A percentile compares a stretch with the other conserved stretches of the same genome.
phyloP scores from a whole-genome alignment of 1,140 invertebrate species.

The Tetranychus cinnabarinus region DNA sequence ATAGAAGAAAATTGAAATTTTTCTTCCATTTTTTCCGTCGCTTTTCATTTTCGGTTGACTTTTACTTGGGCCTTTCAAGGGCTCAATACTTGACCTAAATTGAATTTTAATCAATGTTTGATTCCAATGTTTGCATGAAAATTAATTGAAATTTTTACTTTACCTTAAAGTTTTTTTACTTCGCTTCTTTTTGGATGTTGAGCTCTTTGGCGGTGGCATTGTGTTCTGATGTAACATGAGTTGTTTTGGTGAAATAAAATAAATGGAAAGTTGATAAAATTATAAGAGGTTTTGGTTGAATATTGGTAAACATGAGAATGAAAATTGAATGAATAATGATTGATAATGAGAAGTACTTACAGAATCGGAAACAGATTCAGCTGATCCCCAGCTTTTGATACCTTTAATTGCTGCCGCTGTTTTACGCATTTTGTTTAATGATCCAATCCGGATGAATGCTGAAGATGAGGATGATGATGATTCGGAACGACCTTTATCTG shows the following conservation, averaged over 20 bases:
- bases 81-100: no score
- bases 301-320: background rate
- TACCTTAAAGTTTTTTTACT: no score
- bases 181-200: background rate
- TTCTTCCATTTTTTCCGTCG: no score
- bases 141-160: no score
- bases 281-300: no score
- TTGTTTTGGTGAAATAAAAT: background rate
- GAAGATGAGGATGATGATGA: background rate
- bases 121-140: no score
- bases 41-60: no score
- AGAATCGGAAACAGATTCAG: background rate
- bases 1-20: no score
- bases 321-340: background rate
- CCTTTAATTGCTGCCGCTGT: background rate
- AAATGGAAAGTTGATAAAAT: background rate
- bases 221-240: background rate
- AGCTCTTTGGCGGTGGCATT: background rate
- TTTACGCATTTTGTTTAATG: background rate
- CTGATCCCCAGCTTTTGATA: constrained; percentile 1
- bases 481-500: background rate
- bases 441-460: background rate
- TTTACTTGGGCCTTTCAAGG: no score
- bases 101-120: no score
- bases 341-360: background rate